Evolutionary conservation across 1,140 invertebrate species (phyloP), one percentile per base, ranked within the genome.

Genomic region (Nephotettix cincticeps): DNA sequence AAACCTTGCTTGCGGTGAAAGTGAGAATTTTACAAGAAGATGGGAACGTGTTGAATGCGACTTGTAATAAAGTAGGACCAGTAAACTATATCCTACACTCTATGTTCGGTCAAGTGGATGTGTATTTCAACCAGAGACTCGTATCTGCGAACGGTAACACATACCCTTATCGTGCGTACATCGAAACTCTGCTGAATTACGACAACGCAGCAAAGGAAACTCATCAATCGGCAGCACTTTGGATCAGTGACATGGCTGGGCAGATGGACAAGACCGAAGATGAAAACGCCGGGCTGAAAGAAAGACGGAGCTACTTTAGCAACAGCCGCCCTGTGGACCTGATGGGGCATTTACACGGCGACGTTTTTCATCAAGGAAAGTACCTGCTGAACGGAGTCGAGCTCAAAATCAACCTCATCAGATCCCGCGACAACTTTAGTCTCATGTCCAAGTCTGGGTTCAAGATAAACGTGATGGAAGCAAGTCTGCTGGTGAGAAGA

Each of bases 361-460:
- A 70, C 29, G 17, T 65, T 23, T 81, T 81, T 68, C 80, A 81
- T 74, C 78, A 80, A 72, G 77, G 78, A 65, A 78, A 80, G 70
- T 80, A 79, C 76, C 72, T 81, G 21, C 66, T 80, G n/a, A 81
- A 81, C 72, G 78, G 80, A 58, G 78, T 82, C 27, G 77, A 81
- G 71, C 76, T 81, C 73, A 27, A 76, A 43, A 19, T 82, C n/a
- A n/a, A n/a, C n/a, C n/a, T n/a, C n/a, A n/a, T n/a, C n/a, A 69
- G 79, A 11, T 77, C 76, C 17, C 74, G 75, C 68, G 76, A 80
- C 69, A 58, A 70, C 6, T 82, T 81, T 76, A 76, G 75, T 75
- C 30, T 81, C 11, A 81, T 81, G 74, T 40, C 71, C 19, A 65
- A 51, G 25, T 69, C 47, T 3, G 58, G 61, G 14, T 71, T 64